phyloP scores from a whole-genome alignment of 2,113 vertebrate genomes.

The Neofelis nebulosa region DNA sequence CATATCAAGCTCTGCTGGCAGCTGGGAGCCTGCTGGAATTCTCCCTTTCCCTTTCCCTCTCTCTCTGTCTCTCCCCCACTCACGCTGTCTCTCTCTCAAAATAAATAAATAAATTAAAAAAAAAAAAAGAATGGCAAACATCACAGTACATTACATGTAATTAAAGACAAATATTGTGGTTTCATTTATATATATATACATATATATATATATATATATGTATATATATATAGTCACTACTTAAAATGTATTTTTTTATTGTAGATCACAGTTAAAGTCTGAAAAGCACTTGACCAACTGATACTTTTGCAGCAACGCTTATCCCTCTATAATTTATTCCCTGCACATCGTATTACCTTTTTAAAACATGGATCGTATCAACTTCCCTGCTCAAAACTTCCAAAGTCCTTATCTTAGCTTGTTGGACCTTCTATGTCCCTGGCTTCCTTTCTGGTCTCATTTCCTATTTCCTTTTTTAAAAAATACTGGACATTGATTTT shows the following conservation, averaged over 20 bases:
- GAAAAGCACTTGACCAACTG: neutral
- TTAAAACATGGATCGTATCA: neutral
- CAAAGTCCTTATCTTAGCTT: neutral
- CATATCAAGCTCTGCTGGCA: no score
- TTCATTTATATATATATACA: neutral
- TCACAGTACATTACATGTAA: neutral
- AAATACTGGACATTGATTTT: neutral
- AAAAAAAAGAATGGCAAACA: neutral
- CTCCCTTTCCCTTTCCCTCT: no score
- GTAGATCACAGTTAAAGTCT: neutral
- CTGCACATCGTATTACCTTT: neutral
- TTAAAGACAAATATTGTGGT: neutral
- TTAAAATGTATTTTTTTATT: neutral
- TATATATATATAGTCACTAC: neutral
- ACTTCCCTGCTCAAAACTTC: neutral
- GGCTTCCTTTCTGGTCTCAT: neutral
- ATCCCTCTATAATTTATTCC: neutral
- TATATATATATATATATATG: neutral
- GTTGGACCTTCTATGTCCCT: neutral
- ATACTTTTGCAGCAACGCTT: neutral
- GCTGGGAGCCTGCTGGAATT: no score
- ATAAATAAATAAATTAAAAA: no score
- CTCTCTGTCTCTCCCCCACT: no score
- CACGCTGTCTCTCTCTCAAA: no score
- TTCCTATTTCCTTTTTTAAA: neutral